Evolutionary conservation across 1,140 invertebrate species (phyloP).

Genomic region (Phymorhynchus buccinoides): DNA sequence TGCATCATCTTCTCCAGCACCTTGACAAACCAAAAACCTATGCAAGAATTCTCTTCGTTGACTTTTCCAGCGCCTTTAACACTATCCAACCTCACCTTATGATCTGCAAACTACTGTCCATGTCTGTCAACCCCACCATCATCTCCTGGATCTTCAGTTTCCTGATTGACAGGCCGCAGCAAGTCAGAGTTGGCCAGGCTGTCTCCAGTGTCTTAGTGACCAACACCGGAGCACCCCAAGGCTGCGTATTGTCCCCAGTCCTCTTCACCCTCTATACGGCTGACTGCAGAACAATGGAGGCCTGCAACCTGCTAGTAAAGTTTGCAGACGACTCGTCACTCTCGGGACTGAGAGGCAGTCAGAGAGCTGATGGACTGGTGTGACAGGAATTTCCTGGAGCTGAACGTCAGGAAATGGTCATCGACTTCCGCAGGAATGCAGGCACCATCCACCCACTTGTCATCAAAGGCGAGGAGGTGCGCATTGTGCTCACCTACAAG

Average conservation of each 20-base stretch:
- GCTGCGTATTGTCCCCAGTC: background rate
- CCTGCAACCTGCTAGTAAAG: background rate
- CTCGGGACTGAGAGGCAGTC: background rate
- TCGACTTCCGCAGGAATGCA: background rate
- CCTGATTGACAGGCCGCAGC: background rate
- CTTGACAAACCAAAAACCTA: background rate
- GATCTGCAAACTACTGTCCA: background rate
- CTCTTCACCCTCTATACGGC: background rate
- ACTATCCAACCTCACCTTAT: slow-evolving; percentile 12
- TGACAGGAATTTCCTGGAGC: background rate
- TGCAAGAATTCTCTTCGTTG: background rate
- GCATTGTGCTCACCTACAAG: background rate
- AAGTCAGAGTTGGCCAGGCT: no score
- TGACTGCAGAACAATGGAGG: no score
- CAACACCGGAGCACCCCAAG: slow-evolving; percentile 12
- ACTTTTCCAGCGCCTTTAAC: slow-evolving; percentile 18
- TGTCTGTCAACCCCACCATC: background rate
- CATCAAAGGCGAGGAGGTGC: background rate
- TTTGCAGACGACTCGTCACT: background rate
- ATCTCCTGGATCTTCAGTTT: background rate
- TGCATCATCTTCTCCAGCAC: background rate
- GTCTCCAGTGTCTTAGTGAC: background rate
- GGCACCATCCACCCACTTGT: background rate
- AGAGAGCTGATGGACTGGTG: background rate
- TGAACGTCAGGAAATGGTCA: slow-evolving; percentile 1